Percentiles rank a stretch among this genome's conserved stretches.
phyloP scores from a whole-genome alignment of 2,797 vertebrate genomes.

The Spinibarbus caldwelli region DNA sequence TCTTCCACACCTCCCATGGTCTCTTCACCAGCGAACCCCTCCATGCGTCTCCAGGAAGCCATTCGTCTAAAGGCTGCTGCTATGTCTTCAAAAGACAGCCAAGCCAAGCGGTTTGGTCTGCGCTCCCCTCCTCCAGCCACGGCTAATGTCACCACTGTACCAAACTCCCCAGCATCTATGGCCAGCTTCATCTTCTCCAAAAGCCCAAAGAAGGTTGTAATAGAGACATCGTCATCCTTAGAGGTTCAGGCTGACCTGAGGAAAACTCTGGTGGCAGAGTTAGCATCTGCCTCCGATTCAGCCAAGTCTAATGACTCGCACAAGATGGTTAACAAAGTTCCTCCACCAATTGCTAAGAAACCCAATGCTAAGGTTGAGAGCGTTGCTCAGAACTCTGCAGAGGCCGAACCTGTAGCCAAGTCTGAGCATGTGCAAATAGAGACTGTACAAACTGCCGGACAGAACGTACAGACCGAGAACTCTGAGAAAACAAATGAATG shows the following conservation, averaged over 20 bases:
- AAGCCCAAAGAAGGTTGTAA: conserved; percentile 83
- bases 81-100: conserved; percentile 69
- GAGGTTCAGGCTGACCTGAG: conserved; percentile 78
- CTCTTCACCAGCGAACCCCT: conserved; percentile 74
- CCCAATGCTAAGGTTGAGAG: conserved; percentile 72
- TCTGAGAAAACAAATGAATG: conserved; percentile 31
- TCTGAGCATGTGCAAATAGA: conserved; percentile 65
- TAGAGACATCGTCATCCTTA: conserved; percentile 76
- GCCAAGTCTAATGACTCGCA: conserved; percentile 62
- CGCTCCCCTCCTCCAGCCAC: conserved; percentile 67
- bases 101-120: conserved; percentile 67
- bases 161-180: conserved; percentile 83
- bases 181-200: conserved; percentile 97
- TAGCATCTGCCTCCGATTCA: conserved; percentile 77
- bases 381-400: conserved; percentile 54
- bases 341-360: conserved; percentile 93
- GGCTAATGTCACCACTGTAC: conserved; percentile 56
- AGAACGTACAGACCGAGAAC: conserved; percentile 67
- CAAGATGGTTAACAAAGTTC: conserved; percentile 81
- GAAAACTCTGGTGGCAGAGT: conserved; percentile 79
- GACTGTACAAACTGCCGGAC: conserved; percentile 71
- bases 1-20: conserved; percentile 63
- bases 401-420: conserved; percentile 48
- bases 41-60: conserved; percentile 85
- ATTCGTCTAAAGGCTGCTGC: conserved; percentile 86